Conservation (phyloP, 2,797 vertebrate species). For the Danio kyathit region DNA sequence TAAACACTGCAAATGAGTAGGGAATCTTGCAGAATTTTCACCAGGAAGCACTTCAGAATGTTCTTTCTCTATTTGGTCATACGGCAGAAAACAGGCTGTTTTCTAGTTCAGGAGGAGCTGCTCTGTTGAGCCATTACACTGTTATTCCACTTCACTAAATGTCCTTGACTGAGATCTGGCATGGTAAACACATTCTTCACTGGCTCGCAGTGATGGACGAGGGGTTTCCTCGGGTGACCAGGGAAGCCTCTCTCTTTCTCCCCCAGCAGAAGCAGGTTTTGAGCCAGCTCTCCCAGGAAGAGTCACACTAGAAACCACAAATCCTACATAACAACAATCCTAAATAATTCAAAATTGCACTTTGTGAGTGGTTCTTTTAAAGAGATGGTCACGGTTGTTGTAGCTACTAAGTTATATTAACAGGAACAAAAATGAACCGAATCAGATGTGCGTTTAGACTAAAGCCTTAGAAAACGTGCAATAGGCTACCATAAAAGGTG, state of each 20-base stretch:
- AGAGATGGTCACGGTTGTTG: no score
- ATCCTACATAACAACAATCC: no score
- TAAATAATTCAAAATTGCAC: no score
- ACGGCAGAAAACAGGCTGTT: slow-evolving; percentile 34
- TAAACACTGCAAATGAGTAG: neutral
- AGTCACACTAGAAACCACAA: slow-evolving; percentile 19
- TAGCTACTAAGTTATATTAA: no score
- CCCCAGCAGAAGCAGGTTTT: neutral
- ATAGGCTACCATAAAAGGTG: no score
- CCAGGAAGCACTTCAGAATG: neutral
- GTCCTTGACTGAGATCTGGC: slow-evolving; percentile 57
- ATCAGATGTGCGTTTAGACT: no score
- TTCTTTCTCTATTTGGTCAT: slow-evolving; percentile 18
- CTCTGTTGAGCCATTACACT: slow-evolving; percentile 37
- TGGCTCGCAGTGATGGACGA: slow-evolving; percentile 54
- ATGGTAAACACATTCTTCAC: slow-evolving; percentile 46
- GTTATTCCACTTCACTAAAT: slow-evolving; percentile 59
- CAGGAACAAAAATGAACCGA: no score
- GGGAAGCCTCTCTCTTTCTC: slow-evolving; percentile 47
- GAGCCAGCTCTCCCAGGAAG: slow-evolving; percentile 29
- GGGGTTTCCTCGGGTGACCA: slow-evolving; percentile 77
- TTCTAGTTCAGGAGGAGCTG: slow-evolving; percentile 40
- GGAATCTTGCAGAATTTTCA: neutral
- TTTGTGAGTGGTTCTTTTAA: no score
- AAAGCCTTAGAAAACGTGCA: no score